Evolutionary conservation across 2,888 invertebrate species (phyloP).

Genomic region (Acleris laterana): DNA sequence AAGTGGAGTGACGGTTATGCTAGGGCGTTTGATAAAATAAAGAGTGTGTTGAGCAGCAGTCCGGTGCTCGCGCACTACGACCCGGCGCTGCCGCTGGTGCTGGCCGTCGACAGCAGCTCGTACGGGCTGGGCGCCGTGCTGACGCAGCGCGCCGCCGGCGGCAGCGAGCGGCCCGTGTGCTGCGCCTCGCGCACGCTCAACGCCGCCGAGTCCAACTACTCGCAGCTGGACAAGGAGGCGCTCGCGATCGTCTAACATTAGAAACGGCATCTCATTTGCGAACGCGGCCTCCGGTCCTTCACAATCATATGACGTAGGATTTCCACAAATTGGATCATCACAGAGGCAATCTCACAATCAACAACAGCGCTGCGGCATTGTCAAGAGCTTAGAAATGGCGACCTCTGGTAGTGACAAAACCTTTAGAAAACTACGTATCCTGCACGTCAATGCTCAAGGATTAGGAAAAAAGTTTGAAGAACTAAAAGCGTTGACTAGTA

Average conservation of each 20-base stretch:
- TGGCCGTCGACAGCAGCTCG: slow-evolving; percentile 44
- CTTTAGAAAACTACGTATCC: slow-evolving; percentile 13
- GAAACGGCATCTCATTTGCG: slow-evolving; percentile 9
- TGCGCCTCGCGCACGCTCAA: slow-evolving; percentile 2
- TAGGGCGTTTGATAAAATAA: background rate
- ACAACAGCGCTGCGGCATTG: background rate
- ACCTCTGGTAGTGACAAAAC: slow-evolving; percentile 3
- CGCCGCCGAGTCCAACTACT: too few species aligned
- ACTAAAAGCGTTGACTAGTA: slow-evolving; percentile 9
- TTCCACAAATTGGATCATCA: background rate
- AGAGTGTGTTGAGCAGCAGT: background rate
- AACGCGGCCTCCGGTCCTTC: background rate
- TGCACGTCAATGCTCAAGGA: slow-evolving; percentile 20
- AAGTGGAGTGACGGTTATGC: background rate
- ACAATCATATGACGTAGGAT: background rate
- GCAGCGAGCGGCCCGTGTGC: slow-evolving; percentile 26
- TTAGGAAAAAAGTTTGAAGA: slow-evolving; percentile 14
- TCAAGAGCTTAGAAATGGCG: slow-evolving; percentile 19
- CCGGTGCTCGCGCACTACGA: too few species aligned
- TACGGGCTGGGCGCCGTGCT: slow-evolving; percentile 44
- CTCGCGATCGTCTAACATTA: background rate
- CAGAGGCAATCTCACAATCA: background rate
- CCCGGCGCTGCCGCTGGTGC: slow-evolving; percentile 29
- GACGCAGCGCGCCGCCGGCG: slow-evolving; percentile 38
- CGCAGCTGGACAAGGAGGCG: too few species aligned